Conservation (phyloP, 2,113 vertebrate genomes). For the Nothoprocta perdicaria region DNA sequence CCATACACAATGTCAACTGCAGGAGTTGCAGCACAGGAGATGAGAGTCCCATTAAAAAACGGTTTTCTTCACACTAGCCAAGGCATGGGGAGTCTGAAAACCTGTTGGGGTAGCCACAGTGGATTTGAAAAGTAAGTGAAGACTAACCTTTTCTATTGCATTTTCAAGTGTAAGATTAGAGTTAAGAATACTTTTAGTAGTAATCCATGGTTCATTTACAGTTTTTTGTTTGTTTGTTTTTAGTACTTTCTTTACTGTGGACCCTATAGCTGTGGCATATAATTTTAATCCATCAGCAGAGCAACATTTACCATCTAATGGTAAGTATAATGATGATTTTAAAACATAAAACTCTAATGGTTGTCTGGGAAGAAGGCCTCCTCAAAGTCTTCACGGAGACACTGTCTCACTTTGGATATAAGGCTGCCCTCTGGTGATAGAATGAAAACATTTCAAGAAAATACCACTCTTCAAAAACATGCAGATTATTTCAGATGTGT, state of each 20-base stretch:
- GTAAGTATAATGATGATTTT: constrained; percentile 50
- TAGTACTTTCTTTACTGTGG: constrained; percentile 87
- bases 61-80: constrained; percentile 87
- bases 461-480: rapidly evolving
- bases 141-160: background rate
- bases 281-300: constrained; percentile 70
- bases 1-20: constrained; percentile 88
- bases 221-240: background rate
- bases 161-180: rapidly evolving
- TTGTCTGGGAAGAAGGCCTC: background rate
- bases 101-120: constrained; percentile 83
- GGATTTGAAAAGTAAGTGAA: constrained; percentile 87
- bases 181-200: rapidly evolving
- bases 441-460: background rate
- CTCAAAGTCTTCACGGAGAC: background rate
- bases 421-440: constrained; percentile 67
- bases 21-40: constrained; percentile 91
- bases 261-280: constrained; percentile 81
- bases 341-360: rapidly evolving
- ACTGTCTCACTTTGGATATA: background rate
- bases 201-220: background rate
- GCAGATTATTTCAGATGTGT: rapidly evolving
- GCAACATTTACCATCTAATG: constrained; percentile 46
- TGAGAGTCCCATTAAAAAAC: constrained; percentile 85
- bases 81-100: constrained; percentile 85